Evolutionary conservation across 2,797 vertebrate genomes (phyloP).

Genomic region (Botia almorhae): DNA sequence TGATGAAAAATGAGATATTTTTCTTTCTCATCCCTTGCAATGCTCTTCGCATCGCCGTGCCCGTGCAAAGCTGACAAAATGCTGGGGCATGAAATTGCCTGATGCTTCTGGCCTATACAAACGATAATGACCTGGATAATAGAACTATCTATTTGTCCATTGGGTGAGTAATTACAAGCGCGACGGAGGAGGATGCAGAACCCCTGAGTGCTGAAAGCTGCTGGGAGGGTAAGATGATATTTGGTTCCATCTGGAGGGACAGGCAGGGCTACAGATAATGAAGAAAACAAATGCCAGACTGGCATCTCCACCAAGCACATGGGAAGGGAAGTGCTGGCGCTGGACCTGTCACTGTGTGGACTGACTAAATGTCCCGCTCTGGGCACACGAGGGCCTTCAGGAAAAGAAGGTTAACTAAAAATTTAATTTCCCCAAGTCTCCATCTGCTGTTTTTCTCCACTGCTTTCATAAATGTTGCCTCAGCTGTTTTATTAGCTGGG

Average conservation of each 20-base stretch:
- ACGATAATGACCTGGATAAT: slow-evolving; percentile 61
- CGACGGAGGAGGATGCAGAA: slow-evolving; percentile 49
- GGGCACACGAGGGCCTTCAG: background rate
- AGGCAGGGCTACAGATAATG: slow-evolving; percentile 24
- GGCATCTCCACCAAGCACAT: slow-evolving; percentile 2
- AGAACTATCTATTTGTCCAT: slow-evolving; percentile 62
- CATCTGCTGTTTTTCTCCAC: background rate
- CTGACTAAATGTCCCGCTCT: background rate
- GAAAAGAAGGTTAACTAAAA: background rate
- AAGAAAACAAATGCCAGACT: slow-evolving; percentile 47
- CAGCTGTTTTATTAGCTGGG: background rate
- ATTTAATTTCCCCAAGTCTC: background rate
- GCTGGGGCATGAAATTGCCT: slow-evolving; percentile 57
- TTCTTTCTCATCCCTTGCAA: slow-evolving; percentile 6
- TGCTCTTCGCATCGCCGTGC: slow-evolving; percentile 26
- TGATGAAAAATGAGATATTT: slow-evolving; percentile 14
- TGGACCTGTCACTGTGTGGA: slow-evolving; percentile 5
- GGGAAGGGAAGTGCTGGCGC: background rate
- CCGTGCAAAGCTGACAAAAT: slow-evolving; percentile 52
- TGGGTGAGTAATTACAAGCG: slow-evolving; percentile 62
- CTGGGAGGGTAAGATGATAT: slow-evolving; percentile 46
- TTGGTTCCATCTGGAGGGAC: slow-evolving; percentile 58
- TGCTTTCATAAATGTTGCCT: background rate
- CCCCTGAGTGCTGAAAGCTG: slow-evolving; percentile 48
- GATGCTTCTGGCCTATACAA: slow-evolving; percentile 46